Evolutionary conservation across 1,140 invertebrate species (phyloP), one percentile per base, ranked within the genome.

Genomic region (Ips typographus): DNA sequence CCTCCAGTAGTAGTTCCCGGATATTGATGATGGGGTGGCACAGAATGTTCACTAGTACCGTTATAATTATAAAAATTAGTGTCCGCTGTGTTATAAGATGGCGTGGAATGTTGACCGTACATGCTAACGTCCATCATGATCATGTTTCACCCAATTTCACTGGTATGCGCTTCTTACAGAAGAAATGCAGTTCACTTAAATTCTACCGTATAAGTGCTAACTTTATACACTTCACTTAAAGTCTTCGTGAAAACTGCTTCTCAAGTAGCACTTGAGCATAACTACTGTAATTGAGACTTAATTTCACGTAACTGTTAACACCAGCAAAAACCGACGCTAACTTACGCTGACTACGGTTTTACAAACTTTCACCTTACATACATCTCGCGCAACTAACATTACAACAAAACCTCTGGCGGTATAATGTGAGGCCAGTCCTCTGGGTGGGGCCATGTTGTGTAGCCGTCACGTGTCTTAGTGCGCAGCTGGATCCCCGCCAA

Each of bases 111-210:
- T 73, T 81, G 79, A 79, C 82, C 83, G 80, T 84, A 90, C 88
- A 90, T 89, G 59, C 81, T 65, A 82, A 89, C 85, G 85, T 89
- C 87, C 87, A 89, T 89, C 86, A 85, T 89, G 83, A 86, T 86
- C 85, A 85, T 86, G 79, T 79, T 75, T 84, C 77, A 76, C 74
- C 52, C 39, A 65, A 51, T 37, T 40, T 52, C 40, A 37, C 6
- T 41, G 55, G 65, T 64, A 47, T n/a, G 44, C 57, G 22, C 8
- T 38, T 38, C 43, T 8, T 51, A 38, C 44, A 47, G 44, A 47
- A 4, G n/a, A 47, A 22, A 22, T 22, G 22, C 44, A 47, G n/a
- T 47, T 63, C 60, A 39, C 60, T 36, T 49, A 44, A 38, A 47
- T 5, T 47, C n/a, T 47, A 47, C n/a, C n/a, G 44, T n/a, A 47